Conservation (phyloP, 2,888 invertebrate species). For the Hydraecia micacea region DNA sequence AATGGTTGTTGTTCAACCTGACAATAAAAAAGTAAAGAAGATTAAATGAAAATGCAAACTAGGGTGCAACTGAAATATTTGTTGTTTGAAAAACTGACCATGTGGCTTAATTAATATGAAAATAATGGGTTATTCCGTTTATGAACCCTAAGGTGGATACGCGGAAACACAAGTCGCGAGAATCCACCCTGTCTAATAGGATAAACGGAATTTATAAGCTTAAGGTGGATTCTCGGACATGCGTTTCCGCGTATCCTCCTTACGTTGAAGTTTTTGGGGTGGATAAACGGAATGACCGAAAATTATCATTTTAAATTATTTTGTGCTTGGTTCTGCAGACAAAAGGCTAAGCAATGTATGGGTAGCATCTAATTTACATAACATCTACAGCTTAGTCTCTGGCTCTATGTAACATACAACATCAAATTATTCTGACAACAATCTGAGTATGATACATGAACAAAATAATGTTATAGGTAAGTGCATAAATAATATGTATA, state of each 20-base stretch:
- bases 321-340: conserved; percentile 41
- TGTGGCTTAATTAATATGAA: background rate
- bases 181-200: background rate
- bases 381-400: conserved; percentile 21
- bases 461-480: background rate
- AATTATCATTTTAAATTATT: conserved; percentile 12
- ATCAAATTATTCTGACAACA: conserved; percentile 45
- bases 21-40: background rate
- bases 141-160: too few species aligned
- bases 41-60: background rate
- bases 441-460: conserved; percentile 1
- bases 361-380: conserved; percentile 26
- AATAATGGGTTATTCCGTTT: background rate
- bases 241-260: background rate
- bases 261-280: background rate
- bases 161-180: too few species aligned
- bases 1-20: background rate
- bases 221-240: too few species aligned
- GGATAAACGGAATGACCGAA: background rate
- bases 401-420: conserved; percentile 26
- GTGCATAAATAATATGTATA: conserved; percentile 18
- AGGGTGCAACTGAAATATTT: background rate
- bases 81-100: background rate
- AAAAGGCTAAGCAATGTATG: conserved; percentile 24
- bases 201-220: background rate